Evolutionary conservation across 2,888 invertebrate species (phyloP), one percentile per base, ranked within the genome.

Genomic region (Odontocolon sp.): DNA sequence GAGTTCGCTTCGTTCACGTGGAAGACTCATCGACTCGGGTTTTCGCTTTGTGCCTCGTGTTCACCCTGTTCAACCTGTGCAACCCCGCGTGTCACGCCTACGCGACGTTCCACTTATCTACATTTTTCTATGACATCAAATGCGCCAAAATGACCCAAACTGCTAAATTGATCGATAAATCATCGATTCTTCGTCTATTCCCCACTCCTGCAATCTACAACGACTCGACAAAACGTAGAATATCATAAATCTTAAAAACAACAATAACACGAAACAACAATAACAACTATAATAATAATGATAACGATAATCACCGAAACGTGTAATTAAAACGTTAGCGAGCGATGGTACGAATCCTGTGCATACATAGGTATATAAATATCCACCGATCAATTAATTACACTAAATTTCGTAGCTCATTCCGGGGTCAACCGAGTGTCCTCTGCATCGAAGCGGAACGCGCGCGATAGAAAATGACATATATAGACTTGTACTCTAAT

Each of bases 1-100:
- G 78, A 80, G 26, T 38, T n/a, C 79, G 78, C 72, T 64, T 67
- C 78, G 77, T 73, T 79, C 78, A 82, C 80, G 77, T 68, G 77
- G 77, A 77, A 77, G 72, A 66, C 72, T 76, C 72, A 67, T 71
- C 72, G 50, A 11, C 26, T 14, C 14, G 3, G n/a, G 66, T 59
- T n/a, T n/a, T 56, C 11, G 69, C 66, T 57, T 23, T 18, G 47
- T 21, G 40, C 40, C 33, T 40, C 59, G 57, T 50, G 45, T n/a
- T n/a, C 56, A 71, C 56, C 23, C 23, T 59, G 11, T 23, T 18
- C 18, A 31, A 31, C 18, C 38, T 36, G 16, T 52, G 50, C 57
- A 40, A 69, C 42, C 64, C 70, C 36, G 47, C 54, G 26, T 47
- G 52, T 69, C 75, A 45, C 45, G 61, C 33, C 61, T 47, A 47